Conservation (phyloP, 2,888 invertebrate genomes). For the Crossocerus cetratus region DNA sequence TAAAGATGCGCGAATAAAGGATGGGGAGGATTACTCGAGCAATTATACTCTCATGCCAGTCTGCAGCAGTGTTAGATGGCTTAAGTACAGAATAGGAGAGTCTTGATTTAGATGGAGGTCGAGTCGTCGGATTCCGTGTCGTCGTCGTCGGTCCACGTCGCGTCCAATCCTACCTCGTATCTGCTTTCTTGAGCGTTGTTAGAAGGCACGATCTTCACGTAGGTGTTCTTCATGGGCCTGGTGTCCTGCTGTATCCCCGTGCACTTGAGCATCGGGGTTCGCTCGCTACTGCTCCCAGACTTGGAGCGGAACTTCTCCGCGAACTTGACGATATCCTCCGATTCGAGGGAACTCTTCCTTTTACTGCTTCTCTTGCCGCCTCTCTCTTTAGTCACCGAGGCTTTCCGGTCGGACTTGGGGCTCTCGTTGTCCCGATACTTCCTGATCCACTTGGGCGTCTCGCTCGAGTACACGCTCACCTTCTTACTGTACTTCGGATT, state of each 20-base stretch:
- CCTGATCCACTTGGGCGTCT: slow-evolving; percentile 71
- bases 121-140: slow-evolving; percentile 72
- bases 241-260: slow-evolving; percentile 34
- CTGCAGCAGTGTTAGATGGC: slow-evolving; percentile 5
- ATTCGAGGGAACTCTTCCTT: slow-evolving; percentile 59
- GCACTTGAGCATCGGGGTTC: slow-evolving; percentile 32
- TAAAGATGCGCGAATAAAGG: slow-evolving; percentile 16
- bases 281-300: slow-evolving; percentile 45
- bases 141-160: slow-evolving; percentile 61
- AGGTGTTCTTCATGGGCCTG: slow-evolving; percentile 61
- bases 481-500: slow-evolving; percentile 69
- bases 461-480: slow-evolving; percentile 63
- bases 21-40: slow-evolving; percentile 14
- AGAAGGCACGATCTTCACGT: slow-evolving; percentile 63
- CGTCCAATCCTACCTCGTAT: slow-evolving; percentile 63
- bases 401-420: slow-evolving; percentile 38
- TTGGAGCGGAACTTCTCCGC: slow-evolving; percentile 43
- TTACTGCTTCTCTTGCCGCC: slow-evolving; percentile 45
- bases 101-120: slow-evolving; percentile 66
- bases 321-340: slow-evolving; percentile 48
- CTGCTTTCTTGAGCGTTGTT: slow-evolving; percentile 55
- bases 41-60: slow-evolving; percentile 4
- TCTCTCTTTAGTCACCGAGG: slow-evolving; percentile 31
- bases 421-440: slow-evolving; percentile 67
- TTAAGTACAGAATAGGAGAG: slow-evolving; percentile 45